Evolutionary conservation across 2,113 vertebrate genomes (phyloP).

Genomic region (Isichthys henryi): DNA sequence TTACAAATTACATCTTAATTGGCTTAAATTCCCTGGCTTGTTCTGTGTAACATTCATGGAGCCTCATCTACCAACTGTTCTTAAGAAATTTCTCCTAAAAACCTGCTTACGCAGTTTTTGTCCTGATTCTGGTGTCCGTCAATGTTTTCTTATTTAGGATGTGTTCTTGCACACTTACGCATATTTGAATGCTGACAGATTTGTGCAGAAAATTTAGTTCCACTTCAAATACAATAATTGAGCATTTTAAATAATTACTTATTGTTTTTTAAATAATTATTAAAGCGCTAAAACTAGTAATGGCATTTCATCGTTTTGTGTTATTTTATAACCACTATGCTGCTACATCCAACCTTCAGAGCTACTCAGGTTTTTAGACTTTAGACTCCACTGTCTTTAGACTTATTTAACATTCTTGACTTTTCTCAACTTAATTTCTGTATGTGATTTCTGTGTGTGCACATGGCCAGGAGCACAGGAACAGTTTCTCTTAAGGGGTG

Average conservation of each 20-base stretch:
- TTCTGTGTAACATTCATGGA: neutral
- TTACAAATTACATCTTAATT: neutral
- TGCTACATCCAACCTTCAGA: too few relatives aligned
- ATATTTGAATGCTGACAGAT: neutral
- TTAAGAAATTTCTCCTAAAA: neutral
- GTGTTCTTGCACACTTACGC: neutral
- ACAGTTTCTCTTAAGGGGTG: too few relatives aligned
- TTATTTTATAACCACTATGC: neutral
- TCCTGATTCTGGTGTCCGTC: neutral
- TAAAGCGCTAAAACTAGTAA: neutral
- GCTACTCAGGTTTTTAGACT: too few relatives aligned
- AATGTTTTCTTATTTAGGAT: neutral
- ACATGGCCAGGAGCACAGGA: too few relatives aligned
- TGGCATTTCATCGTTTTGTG: neutral
- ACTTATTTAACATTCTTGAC: too few relatives aligned
- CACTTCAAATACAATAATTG: neutral
- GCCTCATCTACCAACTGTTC: neutral
- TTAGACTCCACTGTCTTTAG: neutral
- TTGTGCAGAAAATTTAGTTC: neutral
- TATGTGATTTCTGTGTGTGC: too few relatives aligned
- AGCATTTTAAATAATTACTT: neutral
- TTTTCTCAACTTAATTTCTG: too few relatives aligned
- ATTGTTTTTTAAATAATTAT: neutral
- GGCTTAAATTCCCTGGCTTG: neutral
- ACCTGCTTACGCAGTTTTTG: neutral